Evolutionary conservation across 1,140 invertebrate genomes (phyloP).

Genomic region (Bursaphelenchus mucronatus): DNA sequence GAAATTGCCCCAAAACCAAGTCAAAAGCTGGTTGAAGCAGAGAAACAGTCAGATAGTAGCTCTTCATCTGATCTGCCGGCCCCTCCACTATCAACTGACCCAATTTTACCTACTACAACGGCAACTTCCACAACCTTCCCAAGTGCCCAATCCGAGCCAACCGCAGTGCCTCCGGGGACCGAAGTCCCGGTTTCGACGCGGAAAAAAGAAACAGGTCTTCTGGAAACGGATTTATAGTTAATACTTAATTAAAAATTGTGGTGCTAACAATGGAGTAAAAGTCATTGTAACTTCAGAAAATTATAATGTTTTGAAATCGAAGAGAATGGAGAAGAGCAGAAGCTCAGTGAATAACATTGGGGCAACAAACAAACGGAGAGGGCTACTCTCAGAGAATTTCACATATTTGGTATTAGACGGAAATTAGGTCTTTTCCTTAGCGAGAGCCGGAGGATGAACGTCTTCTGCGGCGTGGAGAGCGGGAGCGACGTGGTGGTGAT

Average conservation of each 20-base stretch:
- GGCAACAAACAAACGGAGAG: slow-evolving; percentile 8
- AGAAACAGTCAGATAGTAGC: neutral
- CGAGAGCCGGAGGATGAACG: slow-evolving; percentile 18
- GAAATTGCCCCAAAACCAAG: neutral
- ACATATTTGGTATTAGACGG: neutral
- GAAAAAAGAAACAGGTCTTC: slow-evolving; percentile 15
- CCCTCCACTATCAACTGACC: neutral
- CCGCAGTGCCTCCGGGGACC: neutral
- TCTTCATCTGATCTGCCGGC: neutral
- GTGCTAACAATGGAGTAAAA: slow-evolving; percentile 6
- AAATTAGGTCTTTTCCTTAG: neutral
- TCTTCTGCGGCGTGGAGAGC: slow-evolving; percentile 22
- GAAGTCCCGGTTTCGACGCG: slow-evolving; percentile 1
- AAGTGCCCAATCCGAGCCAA: slow-evolving; percentile 8
- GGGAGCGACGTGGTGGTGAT: slow-evolving; percentile 16
- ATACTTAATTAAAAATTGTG: neutral
- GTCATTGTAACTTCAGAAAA: neutral
- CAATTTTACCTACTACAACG: neutral
- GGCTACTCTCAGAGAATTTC: neutral
- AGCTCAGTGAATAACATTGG: neutral
- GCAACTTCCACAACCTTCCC: slow-evolving; percentile 2
- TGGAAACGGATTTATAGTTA: slow-evolving; percentile 24
- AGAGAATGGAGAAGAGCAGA: neutral
- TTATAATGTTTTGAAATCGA: neutral
- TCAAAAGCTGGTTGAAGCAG: neutral